These are phyloP conservation scores for Bambusicola thoracicus DNA, from an alignment of 2,113 vertebrate genomes.

Conservation along the genomic window DNA sequence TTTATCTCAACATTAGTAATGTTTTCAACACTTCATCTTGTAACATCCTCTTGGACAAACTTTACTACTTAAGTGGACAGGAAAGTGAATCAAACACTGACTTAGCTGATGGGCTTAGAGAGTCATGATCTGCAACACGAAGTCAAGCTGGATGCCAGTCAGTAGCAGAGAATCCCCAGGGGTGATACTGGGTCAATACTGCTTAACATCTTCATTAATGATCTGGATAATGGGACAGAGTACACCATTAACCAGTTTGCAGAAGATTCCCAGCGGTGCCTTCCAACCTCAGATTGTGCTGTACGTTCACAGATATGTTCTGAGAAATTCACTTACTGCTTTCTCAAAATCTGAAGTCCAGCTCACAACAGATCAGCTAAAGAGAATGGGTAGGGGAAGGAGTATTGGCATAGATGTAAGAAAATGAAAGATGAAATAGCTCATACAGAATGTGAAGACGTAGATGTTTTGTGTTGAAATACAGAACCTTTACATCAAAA, in stretches of 20 bases:
- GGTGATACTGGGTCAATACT: not conserved
- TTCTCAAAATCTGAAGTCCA: not conserved
- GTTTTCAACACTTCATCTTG: not conserved
- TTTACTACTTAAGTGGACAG: not conserved
- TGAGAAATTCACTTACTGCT: not conserved
- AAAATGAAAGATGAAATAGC: not conserved
- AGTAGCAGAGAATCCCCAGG: not conserved
- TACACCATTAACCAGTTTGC: not conserved
- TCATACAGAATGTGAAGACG: not conserved
- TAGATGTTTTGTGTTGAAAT: not conserved
- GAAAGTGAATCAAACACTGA: not conserved
- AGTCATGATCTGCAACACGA: rapidly evolving
- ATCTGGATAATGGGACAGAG: not conserved
- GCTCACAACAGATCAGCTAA: not conserved
- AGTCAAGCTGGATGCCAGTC: not conserved
- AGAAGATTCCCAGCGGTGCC: not conserved
- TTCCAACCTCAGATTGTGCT: not conserved
- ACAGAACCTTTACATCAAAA: not conserved
- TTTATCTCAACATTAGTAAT: not conserved
- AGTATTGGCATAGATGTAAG: not conserved
- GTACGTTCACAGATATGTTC: not conserved
- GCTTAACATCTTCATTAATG: not conserved
- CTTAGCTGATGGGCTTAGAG: not conserved
- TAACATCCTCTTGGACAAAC: not conserved
- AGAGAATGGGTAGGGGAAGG: not conserved